Conservation (phyloP, 1,140 invertebrate genomes). For the Drosophila teissieri region DNA sequence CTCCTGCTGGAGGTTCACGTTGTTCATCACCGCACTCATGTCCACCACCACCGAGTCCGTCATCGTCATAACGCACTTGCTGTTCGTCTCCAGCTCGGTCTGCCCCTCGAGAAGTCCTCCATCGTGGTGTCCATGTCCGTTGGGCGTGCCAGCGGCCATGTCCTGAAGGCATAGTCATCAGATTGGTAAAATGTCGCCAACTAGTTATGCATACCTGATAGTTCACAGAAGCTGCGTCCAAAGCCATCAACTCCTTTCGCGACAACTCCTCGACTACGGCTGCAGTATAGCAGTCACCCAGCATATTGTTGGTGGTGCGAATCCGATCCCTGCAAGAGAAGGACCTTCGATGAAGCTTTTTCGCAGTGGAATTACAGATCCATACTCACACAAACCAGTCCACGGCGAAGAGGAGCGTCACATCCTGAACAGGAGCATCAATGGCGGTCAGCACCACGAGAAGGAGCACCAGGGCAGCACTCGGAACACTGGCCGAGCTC, state of each 20-base stretch:
- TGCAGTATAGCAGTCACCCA: conserved; percentile 94
- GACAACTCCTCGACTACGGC: conserved; percentile 94
- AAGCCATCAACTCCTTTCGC: conserved; percentile 91
- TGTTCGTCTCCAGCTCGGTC: conserved; percentile 70
- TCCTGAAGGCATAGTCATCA: conserved; percentile 43
- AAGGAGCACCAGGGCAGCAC: conserved; percentile 94
- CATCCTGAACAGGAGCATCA: conserved; percentile 91
- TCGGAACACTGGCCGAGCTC: conserved; percentile 96
- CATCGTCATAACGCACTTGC: conserved; percentile 57
- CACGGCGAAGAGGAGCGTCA: conserved; percentile 93
- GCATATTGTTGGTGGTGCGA: conserved; percentile 94
- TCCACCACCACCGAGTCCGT: conserved; percentile 81
- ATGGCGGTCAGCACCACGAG: conserved; percentile 94
- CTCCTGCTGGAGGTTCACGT: conserved; percentile 75
- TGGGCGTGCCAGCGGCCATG: conserved; percentile 72
- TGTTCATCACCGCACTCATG: conserved; percentile 79
- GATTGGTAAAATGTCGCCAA: neutral
- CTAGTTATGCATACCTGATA: conserved; percentile 85
- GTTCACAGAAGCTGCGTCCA: conserved; percentile 87
- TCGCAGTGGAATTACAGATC: too few relatives aligned
- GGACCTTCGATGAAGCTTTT: too few relatives aligned
- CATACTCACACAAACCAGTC: conserved; percentile 95
- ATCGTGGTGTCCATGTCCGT: conserved; percentile 57
- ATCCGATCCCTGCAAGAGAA: conserved; percentile 90
- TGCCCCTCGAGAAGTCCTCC: conserved; percentile 67